A percentile compares a stretch with the other conserved stretches of the same genome.
Conservation (phyloP, 2,113 vertebrate species). For the Camelus dromedarius region DNA sequence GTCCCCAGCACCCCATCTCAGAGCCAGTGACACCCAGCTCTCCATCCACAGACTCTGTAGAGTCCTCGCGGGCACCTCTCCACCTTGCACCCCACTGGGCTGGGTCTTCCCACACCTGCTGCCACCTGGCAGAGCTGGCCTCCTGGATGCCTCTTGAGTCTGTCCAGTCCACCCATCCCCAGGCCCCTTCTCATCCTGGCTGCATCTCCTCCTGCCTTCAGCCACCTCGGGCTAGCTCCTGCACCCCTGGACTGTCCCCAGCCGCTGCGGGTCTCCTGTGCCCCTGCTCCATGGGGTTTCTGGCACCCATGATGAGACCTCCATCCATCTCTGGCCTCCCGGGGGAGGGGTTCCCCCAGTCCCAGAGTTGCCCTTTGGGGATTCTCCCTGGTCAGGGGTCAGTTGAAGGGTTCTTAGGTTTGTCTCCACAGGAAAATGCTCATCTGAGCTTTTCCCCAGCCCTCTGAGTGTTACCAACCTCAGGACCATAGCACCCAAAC, state of each 20-base stretch:
- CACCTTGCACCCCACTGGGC: rapidly evolving
- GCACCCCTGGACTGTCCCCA: neutral
- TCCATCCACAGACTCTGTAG: rapidly evolving
- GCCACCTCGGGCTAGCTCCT: neutral
- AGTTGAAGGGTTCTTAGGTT: neutral
- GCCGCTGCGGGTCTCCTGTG: neutral
- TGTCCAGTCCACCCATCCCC: rapidly evolving
- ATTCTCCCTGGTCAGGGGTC: neutral
- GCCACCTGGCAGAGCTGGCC: neutral
- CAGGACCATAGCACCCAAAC: neutral
- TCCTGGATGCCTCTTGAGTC: neutral
- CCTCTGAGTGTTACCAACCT: neutral
- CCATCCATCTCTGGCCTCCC: neutral
- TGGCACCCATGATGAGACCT: rapidly evolving
- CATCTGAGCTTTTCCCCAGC: neutral
- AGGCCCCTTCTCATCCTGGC: too few species aligned
- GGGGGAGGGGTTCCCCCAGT: neutral
- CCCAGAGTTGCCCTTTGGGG: neutral
- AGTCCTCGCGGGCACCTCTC: too few species aligned
- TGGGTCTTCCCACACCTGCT: neutral
- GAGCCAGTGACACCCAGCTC: neutral
- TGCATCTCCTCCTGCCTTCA: neutral
- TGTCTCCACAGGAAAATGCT: neutral
- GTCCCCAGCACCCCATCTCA: rapidly evolving
- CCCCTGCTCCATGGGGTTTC: neutral